Evolutionary conservation across 2,888 invertebrate genomes (phyloP).

Genomic region (Dicyrtomina minuta): DNA sequence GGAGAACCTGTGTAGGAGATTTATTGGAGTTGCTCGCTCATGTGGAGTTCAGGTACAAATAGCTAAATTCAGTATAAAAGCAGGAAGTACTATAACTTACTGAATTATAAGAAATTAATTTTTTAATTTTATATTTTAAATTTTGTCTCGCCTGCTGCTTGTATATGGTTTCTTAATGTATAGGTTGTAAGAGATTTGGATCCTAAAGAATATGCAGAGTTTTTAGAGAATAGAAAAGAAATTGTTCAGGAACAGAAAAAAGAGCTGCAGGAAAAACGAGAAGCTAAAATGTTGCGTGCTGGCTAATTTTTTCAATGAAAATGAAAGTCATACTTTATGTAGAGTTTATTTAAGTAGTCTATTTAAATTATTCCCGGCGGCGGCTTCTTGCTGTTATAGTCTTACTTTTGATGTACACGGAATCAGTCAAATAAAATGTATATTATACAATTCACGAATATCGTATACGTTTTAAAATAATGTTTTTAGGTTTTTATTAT

Average conservation of each 20-base stretch:
- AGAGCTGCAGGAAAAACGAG: slow-evolving; percentile 76
- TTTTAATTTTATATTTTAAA: slow-evolving; percentile 21
- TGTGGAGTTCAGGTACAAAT: slow-evolving; percentile 79
- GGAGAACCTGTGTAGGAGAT: slow-evolving; percentile 74
- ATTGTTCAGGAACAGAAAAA: slow-evolving; percentile 73
- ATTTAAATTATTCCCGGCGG: neutral
- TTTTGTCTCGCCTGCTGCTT: too few relatives aligned
- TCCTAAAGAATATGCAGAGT: slow-evolving; percentile 75
- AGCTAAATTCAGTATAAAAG: slow-evolving; percentile 17
- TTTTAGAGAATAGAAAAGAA: slow-evolving; percentile 72
- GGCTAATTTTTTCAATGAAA: too few relatives aligned
- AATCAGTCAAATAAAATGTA: too few relatives aligned
- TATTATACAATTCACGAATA: too few relatives aligned
- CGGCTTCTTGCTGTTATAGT: too few relatives aligned
- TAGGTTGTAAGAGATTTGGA: slow-evolving; percentile 72
- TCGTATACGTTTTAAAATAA: too few relatives aligned
- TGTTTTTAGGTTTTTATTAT: too few relatives aligned
- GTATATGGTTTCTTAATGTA: slow-evolving; percentile 21
- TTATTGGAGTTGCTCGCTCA: slow-evolving; percentile 75
- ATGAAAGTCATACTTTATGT: too few relatives aligned
- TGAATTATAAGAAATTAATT: neutral
- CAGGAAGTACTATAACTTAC: neutral
- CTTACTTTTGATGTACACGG: too few relatives aligned
- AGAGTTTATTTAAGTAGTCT: neutral
- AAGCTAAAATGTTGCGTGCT: slow-evolving; percentile 88